Percentiles rank a stretch among this genome's conserved stretches.
phyloP scores from a whole-genome alignment of 2,797 vertebrate genomes.

The Enteromius argenteus region DNA sequence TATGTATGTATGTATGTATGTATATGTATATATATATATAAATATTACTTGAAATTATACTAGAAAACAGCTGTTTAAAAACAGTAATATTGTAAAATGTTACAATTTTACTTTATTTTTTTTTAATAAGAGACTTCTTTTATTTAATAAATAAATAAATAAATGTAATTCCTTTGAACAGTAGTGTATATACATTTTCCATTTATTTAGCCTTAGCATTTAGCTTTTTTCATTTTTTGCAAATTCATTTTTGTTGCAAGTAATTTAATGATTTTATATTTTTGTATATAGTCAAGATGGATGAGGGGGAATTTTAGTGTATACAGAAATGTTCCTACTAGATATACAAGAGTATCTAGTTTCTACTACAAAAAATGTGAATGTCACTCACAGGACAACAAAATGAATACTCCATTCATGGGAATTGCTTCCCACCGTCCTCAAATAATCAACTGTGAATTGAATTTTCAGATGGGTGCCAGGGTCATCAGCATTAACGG shows the following conservation, averaged over 20 bases:
- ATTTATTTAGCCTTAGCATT: background rate
- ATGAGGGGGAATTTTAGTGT: no score
- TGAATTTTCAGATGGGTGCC: slow-evolving; percentile 83
- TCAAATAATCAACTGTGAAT: background rate
- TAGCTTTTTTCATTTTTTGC: background rate
- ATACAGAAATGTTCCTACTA: no score
- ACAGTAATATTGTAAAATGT: background rate
- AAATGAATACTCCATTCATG: background rate
- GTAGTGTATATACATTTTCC: background rate
- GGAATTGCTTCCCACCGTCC: background rate
- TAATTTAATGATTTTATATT: background rate
- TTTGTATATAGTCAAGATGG: background rate
- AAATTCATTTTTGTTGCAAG: no score
- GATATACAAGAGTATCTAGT: background rate
- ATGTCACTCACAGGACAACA: background rate
- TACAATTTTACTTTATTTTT: background rate
- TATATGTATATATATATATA: no score
- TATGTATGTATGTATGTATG: no score
- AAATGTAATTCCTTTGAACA: background rate
- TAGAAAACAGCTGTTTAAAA: background rate
- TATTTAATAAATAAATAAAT: no score
- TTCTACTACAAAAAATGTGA: background rate
- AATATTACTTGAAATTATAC: background rate
- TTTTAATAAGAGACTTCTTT: background rate
- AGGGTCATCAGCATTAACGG: slow-evolving; percentile 89